These are phyloP conservation scores for Lepisosteus osseus DNA, from an alignment of 2,113 vertebrate species.

Conservation along the genomic window DNA sequence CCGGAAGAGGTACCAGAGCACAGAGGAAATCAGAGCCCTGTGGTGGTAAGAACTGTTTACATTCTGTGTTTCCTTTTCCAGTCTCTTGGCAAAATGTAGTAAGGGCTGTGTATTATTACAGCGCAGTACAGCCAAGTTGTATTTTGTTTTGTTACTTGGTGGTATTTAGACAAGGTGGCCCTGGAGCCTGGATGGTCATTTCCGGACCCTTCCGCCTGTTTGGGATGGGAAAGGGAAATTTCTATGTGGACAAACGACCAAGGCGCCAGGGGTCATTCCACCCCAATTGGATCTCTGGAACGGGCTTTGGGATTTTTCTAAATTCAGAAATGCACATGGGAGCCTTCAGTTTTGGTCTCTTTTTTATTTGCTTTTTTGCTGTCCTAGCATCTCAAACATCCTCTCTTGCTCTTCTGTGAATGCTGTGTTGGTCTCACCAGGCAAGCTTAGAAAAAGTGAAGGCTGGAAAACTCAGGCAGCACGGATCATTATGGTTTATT, in stretches of 20 bases:
- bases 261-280: background rate
- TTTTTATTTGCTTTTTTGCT: no score
- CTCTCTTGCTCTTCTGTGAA: no score
- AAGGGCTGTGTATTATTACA: conserved; percentile 52
- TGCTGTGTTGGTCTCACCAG: no score
- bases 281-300: no score
- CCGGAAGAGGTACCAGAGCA: conserved; percentile 57
- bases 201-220: background rate
- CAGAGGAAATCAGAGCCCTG: conserved; percentile 55
- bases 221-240: conserved; percentile 11
- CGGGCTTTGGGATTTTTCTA: no score
- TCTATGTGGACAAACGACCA: background rate
- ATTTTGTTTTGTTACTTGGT: conserved; percentile 29
- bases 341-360: no score
- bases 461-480: no score
- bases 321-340: no score
- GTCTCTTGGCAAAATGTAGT: conserved; percentile 50
- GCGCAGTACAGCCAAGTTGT: conserved; percentile 46
- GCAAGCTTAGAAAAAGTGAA: no score
- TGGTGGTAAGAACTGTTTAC: conserved; percentile 72
- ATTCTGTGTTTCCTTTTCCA: conserved; percentile 59
- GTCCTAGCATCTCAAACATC: no score
- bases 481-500: no score
- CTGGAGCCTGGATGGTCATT: conserved; percentile 17
- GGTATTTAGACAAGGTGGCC: conserved; percentile 28